Evolutionary conservation across 2,113 vertebrate genomes (phyloP).

Genomic region (Tretioscincus oriximinensis): DNA sequence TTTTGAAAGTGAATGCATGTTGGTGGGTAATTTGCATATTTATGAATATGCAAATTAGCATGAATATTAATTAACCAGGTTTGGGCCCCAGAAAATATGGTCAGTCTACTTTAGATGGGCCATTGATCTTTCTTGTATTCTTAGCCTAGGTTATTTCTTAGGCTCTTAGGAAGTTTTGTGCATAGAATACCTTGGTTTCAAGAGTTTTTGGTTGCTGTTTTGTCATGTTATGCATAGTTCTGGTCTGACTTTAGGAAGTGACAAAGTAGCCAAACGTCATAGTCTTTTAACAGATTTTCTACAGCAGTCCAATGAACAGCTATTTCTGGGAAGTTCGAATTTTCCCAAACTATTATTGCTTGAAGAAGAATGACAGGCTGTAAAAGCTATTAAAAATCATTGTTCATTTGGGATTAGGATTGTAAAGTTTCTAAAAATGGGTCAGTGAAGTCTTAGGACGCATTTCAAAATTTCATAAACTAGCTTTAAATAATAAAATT

Average conservation of each 20-base stretch:
- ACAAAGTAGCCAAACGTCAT: not conserved
- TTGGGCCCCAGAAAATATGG: no score
- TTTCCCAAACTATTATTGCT: not conserved
- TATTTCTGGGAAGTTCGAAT: not conserved
- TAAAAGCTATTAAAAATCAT: conserved; percentile 11
- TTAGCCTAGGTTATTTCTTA: no score
- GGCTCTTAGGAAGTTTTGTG: not conserved
- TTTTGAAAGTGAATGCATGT: no score
- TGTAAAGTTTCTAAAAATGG: not conserved
- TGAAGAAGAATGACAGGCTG: not conserved
- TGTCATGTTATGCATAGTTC: not conserved
- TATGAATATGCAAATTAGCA: no score
- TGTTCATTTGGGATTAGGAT: not conserved
- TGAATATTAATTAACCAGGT: no score
- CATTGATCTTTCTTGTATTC: no score
- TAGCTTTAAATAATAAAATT: not conserved
- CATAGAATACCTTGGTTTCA: not conserved
- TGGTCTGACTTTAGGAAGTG: not conserved
- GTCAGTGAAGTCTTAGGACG: not conserved
- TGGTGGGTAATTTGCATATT: no score
- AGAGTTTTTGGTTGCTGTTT: not conserved
- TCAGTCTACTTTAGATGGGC: no score
- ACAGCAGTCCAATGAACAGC: not conserved
- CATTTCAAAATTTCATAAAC: not conserved
- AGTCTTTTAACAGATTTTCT: not conserved